Evolutionary conservation across 2,113 vertebrate species (phyloP).

Genomic region (cattle (Bos taurus)): DNA sequence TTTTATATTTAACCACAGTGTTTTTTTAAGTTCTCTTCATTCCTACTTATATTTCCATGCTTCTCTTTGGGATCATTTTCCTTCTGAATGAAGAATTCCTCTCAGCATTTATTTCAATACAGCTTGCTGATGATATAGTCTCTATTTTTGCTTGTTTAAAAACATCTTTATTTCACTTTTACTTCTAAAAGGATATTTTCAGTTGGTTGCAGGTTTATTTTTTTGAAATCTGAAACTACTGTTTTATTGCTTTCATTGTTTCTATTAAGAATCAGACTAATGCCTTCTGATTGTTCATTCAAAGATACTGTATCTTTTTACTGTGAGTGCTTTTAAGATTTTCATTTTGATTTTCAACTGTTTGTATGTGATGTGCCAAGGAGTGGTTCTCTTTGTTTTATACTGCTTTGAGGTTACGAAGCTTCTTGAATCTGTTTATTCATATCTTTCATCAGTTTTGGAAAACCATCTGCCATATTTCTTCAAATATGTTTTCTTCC

Average conservation of each 20-base stretch:
- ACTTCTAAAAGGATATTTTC: not conserved
- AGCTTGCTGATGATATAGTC: not conserved
- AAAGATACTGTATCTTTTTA: not conserved
- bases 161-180: not conserved
- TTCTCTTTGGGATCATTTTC: not conserved
- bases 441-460: not conserved
- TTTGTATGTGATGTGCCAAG: not conserved
- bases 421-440: not conserved
- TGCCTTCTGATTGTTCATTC: not conserved
- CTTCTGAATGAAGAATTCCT: not conserved
- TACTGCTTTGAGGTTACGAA: not conserved
- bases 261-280: not conserved
- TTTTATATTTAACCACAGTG: not conserved
- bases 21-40: not conserved
- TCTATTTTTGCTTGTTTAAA: not conserved
- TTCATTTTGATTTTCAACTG: not conserved
- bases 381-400: not conserved
- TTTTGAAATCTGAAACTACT: not conserved
- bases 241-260: not conserved
- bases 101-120: not conserved
- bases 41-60: not conserved
- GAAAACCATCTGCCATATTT: not conserved
- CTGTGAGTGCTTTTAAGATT: not conserved
- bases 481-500: not conserved
- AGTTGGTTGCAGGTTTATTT: not conserved